These are phyloP conservation scores for Oryzias javanicus DNA, from an alignment of 2,113 vertebrate species.

Conservation along the genomic window DNA sequence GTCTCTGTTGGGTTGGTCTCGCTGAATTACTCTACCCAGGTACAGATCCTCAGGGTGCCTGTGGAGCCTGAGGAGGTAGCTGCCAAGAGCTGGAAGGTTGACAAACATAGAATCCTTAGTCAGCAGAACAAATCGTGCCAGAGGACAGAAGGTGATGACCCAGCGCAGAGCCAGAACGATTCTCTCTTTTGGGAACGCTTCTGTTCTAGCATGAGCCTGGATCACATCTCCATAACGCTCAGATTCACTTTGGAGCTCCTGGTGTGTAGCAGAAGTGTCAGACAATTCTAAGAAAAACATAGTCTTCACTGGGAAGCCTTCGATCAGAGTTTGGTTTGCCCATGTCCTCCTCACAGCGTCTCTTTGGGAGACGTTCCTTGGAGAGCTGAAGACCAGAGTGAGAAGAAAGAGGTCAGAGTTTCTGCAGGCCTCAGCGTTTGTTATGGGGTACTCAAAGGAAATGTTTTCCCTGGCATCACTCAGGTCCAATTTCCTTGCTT, in stretches of 20 bases:
- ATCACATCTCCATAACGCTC: constrained; percentile 79
- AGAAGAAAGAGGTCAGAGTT: constrained; percentile 83
- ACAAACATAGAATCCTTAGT: constrained; percentile 82
- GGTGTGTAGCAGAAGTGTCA: constrained; percentile 60
- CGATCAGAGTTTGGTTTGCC: constrained; percentile 79
- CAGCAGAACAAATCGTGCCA: constrained; percentile 82
- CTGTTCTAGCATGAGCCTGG: constrained; percentile 76
- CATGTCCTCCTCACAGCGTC: constrained; percentile 82
- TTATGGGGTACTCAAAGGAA: constrained; percentile 70
- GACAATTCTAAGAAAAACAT: constrained; percentile 84
- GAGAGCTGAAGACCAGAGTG: constrained; percentile 78
- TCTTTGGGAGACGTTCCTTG: constrained; percentile 77
- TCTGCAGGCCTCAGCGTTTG: constrained; percentile 69
- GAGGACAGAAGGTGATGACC: constrained; percentile 85
- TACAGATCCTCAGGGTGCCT: constrained; percentile 84
- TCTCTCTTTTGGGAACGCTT: constrained; percentile 76
- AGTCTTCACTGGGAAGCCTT: constrained; percentile 62
- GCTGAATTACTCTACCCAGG: constrained; percentile 82
- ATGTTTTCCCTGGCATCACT: constrained; percentile 73
- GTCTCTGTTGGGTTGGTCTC: constrained; percentile 76
- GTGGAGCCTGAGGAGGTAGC: constrained; percentile 80
- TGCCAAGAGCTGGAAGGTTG: constrained; percentile 77
- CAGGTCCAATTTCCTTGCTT: constrained; percentile 81
- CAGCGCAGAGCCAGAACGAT: constrained; percentile 79
- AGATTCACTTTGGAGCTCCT: constrained; percentile 73